Evolutionary conservation across 1,140 invertebrate species (phyloP).

Genomic region (Patella vulgata): DNA sequence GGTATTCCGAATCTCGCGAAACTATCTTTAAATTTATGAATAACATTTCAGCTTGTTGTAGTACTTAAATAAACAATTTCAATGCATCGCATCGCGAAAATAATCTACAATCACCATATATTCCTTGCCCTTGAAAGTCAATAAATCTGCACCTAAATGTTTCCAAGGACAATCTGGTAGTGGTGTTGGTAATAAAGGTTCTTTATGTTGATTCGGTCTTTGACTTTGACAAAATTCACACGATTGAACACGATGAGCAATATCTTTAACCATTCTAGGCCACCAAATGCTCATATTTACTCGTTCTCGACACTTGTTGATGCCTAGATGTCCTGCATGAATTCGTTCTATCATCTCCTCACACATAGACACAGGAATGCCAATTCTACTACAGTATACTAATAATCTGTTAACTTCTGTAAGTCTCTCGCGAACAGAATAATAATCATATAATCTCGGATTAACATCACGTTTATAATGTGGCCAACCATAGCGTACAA

Average conservation of each 20-base stretch:
- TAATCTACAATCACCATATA: conserved; percentile 17
- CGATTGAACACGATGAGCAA: background rate
- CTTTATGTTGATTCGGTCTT: background rate
- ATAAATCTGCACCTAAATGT: conserved; percentile 13
- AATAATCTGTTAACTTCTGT: background rate
- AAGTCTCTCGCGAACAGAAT: background rate
- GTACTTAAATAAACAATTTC: conserved; percentile 5
- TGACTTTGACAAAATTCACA: conserved; percentile 1
- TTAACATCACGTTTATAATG: background rate
- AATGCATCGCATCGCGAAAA: conserved; percentile 4
- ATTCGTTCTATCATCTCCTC: conserved; percentile 46
- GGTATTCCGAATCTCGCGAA: conserved; percentile 43
- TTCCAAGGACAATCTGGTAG: conserved; percentile 14
- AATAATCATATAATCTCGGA: background rate
- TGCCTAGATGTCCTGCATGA: conserved; percentile 54
- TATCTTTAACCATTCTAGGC: conserved; percentile 1
- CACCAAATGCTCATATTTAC: conserved; percentile 11
- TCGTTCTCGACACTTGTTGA: conserved; percentile 31
- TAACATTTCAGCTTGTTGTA: background rate
- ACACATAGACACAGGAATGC: conserved; percentile 43
- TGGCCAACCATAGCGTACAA: background rate
- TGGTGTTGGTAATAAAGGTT: conserved; percentile 8
- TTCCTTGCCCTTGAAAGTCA: conserved; percentile 2
- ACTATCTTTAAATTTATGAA: conserved; percentile 7
- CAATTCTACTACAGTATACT: conserved; percentile 24